Evolutionary conservation across 2,888 invertebrate genomes (phyloP).

Genomic region (Ophion slaviceki): DNA sequence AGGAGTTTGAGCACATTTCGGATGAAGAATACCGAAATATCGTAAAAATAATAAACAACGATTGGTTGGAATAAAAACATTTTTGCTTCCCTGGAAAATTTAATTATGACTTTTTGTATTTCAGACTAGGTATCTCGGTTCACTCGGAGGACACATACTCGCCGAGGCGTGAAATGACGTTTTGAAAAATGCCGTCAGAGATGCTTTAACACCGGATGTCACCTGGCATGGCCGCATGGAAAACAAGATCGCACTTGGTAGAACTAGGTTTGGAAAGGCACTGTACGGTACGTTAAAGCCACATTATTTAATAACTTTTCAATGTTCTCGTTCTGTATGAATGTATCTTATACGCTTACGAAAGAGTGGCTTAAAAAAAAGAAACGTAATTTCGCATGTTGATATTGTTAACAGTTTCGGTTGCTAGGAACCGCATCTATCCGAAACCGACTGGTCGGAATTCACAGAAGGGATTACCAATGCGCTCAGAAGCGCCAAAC

Average conservation of each 20-base stretch:
- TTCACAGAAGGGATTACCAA: constrained; percentile 2
- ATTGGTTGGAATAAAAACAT: neutral
- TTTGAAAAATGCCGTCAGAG: constrained; percentile 8
- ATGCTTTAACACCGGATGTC: neutral
- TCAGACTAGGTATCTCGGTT: neutral
- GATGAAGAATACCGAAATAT: neutral
- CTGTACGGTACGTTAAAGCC: constrained; percentile 3
- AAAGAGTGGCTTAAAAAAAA: too few species aligned
- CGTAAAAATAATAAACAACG: neutral
- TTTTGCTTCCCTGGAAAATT: too few species aligned
- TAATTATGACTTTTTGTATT: neutral
- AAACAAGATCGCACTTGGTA: neutral
- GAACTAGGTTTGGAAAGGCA: constrained; percentile 2
- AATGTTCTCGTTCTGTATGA: neutral
- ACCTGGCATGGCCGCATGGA: constrained; percentile 11
- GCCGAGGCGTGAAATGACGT: constrained; percentile 1
- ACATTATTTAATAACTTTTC: neutral
- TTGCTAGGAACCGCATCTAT: neutral
- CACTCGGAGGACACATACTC: constrained; percentile 9
- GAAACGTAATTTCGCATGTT: neutral
- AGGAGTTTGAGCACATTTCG: neutral
- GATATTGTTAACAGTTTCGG: neutral
- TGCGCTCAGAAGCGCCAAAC: constrained; percentile 13
- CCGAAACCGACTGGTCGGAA: constrained; percentile 14
- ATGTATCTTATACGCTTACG: neutral